phyloP scores from a whole-genome alignment of 1,140 invertebrate genomes.

The Amphibalanus amphitrite region DNA sequence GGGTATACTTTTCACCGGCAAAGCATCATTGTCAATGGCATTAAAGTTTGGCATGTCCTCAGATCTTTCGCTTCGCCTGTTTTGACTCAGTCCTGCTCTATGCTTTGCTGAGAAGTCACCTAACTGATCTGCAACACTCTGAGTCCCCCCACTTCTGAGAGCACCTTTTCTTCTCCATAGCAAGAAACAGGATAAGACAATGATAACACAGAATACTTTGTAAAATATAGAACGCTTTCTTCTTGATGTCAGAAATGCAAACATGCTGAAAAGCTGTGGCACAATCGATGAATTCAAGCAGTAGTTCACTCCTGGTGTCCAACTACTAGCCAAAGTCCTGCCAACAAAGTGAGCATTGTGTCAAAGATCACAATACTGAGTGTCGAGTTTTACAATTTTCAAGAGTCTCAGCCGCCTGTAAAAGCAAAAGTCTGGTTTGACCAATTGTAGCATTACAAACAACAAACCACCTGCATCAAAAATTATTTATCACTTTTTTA shows the following conservation, averaged over 20 bases:
- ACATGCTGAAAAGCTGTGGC: too few species aligned
- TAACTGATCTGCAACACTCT: not conserved
- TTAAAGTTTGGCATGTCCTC: not conserved
- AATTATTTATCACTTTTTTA: too few species aligned
- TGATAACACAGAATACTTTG: not conserved
- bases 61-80: not conserved
- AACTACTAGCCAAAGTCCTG: too few species aligned
- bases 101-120: not conserved
- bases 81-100: not conserved
- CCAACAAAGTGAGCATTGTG: too few species aligned
- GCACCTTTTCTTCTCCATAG: not conserved
- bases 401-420: too few species aligned
- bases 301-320: too few species aligned
- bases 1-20: not conserved
- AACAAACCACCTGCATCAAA: too few species aligned
- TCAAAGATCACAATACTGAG: too few species aligned
- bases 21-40: not conserved
- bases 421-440: too few species aligned
- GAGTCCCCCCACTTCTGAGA: not conserved
- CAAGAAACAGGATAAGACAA: not conserved
- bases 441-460: too few species aligned
- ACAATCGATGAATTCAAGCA: too few species aligned
- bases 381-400: too few species aligned
- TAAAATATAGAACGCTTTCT: not conserved
- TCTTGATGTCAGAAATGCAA: not conserved